Conservation (phyloP, 2,888 invertebrate species). For the Allacma fusca region DNA sequence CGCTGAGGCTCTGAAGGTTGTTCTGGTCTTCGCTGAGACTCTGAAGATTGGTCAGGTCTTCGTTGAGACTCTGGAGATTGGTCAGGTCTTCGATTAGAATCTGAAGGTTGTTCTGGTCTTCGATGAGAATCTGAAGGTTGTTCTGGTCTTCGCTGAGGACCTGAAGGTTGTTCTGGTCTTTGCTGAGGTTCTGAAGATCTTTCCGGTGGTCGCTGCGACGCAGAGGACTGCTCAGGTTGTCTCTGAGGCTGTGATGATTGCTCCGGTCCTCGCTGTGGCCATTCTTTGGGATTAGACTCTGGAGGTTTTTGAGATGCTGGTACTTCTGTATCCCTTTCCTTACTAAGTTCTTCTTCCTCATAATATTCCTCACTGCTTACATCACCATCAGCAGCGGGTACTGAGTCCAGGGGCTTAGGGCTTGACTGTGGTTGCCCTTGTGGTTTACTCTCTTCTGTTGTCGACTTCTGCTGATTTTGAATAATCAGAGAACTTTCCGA, state of each 20-base stretch:
- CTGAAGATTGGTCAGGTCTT: background rate
- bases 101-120: too few species aligned
- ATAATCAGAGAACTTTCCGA: constrained; percentile 23
- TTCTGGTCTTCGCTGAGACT: too few species aligned
- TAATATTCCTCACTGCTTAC: constrained; percentile 47
- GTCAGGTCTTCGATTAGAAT: background rate
- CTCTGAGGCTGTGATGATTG: too few species aligned
- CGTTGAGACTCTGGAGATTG: background rate
- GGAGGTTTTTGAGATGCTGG: constrained; percentile 23
- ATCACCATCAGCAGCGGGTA: background rate
- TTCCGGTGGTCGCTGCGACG: too few species aligned
- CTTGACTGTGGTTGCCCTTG: background rate
- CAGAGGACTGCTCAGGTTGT: too few species aligned
- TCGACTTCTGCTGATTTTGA: constrained; percentile 39
- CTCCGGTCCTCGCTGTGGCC: too few species aligned
- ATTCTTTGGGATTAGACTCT: background rate
- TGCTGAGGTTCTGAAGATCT: too few species aligned
- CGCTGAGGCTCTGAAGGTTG: too few species aligned
- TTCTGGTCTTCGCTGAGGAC: too few species aligned
- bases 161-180: too few species aligned
- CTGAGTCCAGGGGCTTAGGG: constrained; percentile 19
- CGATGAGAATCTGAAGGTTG: background rate
- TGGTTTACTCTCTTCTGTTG: constrained; percentile 20
- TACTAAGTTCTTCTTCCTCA: constrained; percentile 42
- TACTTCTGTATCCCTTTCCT: constrained; percentile 49